These are phyloP conservation scores for Augochlora pura DNA, from an alignment of 1,140 invertebrate genomes.

Conservation along the genomic window DNA sequence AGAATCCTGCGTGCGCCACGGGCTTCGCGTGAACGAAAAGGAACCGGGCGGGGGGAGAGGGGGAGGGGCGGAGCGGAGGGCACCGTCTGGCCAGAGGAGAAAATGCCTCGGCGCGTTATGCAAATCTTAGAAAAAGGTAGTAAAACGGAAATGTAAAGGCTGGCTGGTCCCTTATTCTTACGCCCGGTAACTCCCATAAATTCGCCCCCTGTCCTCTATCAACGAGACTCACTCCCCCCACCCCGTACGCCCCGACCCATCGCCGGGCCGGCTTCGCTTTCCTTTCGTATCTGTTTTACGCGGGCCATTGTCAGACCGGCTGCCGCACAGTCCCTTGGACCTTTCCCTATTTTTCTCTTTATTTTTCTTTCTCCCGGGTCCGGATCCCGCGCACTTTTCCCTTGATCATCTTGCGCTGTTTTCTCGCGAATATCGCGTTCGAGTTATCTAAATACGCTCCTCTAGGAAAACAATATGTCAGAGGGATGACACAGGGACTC, in stretches of 20 bases:
- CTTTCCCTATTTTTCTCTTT: not conserved
- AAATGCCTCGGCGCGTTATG: conserved; percentile 56
- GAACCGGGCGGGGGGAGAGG: too few relatives aligned
- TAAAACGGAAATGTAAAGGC: conserved; percentile 64
- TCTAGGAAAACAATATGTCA: not conserved
- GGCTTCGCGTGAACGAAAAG: not conserved
- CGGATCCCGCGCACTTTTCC: too few relatives aligned
- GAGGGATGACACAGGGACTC: too few relatives aligned
- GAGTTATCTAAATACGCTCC: conserved; percentile 20
- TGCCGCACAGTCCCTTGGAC: conserved; percentile 7
- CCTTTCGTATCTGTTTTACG: conserved; percentile 63
- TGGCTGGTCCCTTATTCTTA: conserved; percentile 63
- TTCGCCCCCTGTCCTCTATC: conserved; percentile 62
- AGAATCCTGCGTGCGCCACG: not conserved
- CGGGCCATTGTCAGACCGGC: conserved; percentile 54
- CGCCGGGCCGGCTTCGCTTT: conserved; percentile 1
- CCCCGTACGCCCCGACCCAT: conserved; percentile 23
- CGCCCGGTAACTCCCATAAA: conserved; percentile 65
- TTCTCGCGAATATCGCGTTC: not conserved
- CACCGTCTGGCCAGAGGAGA: not conserved
- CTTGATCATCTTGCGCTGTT: too few relatives aligned
- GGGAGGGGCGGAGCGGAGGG: too few relatives aligned
- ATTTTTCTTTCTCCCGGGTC: not conserved
- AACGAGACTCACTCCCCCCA: too few relatives aligned
- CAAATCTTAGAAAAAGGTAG: conserved; percentile 62